Evolutionary conservation across 2,797 vertebrate species (phyloP).

Genomic region (Coranthus polyacanthus): DNA sequence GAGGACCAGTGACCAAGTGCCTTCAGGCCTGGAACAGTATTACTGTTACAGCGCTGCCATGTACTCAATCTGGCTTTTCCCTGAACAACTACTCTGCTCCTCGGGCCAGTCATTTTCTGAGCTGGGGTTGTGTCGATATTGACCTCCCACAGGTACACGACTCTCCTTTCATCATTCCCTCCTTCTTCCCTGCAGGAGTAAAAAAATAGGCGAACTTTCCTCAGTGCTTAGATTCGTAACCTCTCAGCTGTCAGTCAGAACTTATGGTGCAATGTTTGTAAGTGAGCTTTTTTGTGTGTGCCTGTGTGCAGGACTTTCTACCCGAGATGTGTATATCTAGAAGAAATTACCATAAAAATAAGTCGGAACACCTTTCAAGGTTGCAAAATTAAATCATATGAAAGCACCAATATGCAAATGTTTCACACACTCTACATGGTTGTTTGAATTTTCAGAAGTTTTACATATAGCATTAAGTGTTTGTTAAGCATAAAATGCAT

Average conservation of each 20-base stretch:
- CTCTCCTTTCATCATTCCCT: slow-evolving; percentile 63
- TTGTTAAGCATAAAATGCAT: slow-evolving; percentile 16
- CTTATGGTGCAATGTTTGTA: slow-evolving; percentile 34
- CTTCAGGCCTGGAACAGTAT: slow-evolving; percentile 67
- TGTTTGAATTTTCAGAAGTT: slow-evolving; percentile 39
- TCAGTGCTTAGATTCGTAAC: slow-evolving; percentile 52
- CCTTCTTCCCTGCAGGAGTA: slow-evolving; percentile 53
- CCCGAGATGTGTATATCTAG: neutral
- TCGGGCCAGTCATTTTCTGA: slow-evolving; percentile 76
- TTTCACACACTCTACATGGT: neutral
- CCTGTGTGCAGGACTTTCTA: neutral
- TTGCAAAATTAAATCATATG: slow-evolving; percentile 15
- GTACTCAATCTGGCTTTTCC: slow-evolving; percentile 71
- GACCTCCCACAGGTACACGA: slow-evolving; percentile 72
- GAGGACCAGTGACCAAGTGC: slow-evolving; percentile 51
- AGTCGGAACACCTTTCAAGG: slow-evolving; percentile 20
- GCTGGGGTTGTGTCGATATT: slow-evolving; percentile 73
- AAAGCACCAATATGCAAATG: slow-evolving; percentile 30
- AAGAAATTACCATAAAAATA: slow-evolving; percentile 28
- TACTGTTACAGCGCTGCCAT: slow-evolving; percentile 64
- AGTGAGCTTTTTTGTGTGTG: neutral
- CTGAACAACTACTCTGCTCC: slow-evolving; percentile 65
- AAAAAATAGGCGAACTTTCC: slow-evolving; percentile 43
- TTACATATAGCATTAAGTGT: neutral
- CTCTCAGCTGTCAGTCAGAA: slow-evolving; percentile 58